phyloP scores from a whole-genome alignment of 2,888 invertebrate genomes.

The Galeopsomyia nigrocyanea region DNA sequence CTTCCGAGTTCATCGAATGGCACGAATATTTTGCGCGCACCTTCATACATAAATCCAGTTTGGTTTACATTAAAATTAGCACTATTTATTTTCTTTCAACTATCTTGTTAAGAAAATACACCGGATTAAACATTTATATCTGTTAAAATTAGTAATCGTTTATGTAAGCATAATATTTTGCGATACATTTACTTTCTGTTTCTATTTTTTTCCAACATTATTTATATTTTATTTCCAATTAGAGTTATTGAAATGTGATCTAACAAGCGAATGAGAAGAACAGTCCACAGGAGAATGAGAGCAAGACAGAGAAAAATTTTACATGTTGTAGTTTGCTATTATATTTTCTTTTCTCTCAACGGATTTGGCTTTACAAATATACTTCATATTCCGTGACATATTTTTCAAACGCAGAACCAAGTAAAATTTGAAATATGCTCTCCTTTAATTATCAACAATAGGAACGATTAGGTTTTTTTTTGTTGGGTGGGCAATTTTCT shows the following conservation, averaged over 20 bases:
- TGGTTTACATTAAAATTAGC: conserved; percentile 17
- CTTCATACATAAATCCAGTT: not conserved
- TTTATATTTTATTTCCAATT: conserved; percentile 8
- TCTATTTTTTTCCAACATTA: conserved; percentile 10
- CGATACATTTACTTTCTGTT: conserved; percentile 16
- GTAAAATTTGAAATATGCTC: conserved; percentile 30
- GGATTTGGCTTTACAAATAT: conserved; percentile 4
- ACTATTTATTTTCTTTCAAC: conserved; percentile 7
- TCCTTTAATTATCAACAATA: conserved; percentile 36
- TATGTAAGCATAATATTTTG: conserved; percentile 12
- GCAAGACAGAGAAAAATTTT: conserved; percentile 40
- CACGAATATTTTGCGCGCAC: conserved; percentile 22
- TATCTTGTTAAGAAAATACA: conserved; percentile 35
- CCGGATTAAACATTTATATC: conserved; percentile 31
- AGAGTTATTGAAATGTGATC: not conserved
- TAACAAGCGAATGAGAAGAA: conserved; percentile 30
- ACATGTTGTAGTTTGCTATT: not conserved
- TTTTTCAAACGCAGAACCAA: conserved; percentile 41
- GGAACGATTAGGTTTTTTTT: conserved; percentile 40
- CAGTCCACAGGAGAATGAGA: conserved; percentile 29
- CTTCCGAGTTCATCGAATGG: conserved; percentile 21
- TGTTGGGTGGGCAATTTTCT: conserved; percentile 4
- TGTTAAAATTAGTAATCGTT: conserved; percentile 26
- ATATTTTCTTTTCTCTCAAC: too few relatives aligned
- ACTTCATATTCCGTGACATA: conserved; percentile 25